Percentiles rank a stretch among this genome's conserved stretches.
phyloP scores from a whole-genome alignment of 1,140 invertebrate species.

The Lasioglossum baleicum region DNA sequence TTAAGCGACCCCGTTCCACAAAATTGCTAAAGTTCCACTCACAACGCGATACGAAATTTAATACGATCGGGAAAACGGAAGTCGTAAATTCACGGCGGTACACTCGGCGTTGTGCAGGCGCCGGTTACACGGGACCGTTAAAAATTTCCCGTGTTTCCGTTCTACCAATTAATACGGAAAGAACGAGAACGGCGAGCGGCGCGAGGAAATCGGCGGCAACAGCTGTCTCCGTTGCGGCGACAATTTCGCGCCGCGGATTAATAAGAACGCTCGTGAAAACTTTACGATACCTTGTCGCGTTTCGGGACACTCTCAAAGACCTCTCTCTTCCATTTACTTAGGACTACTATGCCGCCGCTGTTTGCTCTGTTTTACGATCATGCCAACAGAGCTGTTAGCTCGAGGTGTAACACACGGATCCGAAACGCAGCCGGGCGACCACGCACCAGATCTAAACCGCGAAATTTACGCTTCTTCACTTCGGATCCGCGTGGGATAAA shows the following conservation, averaged over 20 bases:
- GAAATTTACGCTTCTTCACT: too few relatives aligned
- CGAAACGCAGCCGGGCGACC: neutral
- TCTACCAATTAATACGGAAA: constrained; percentile 20
- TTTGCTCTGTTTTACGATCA: constrained; percentile 61
- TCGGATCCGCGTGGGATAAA: too few relatives aligned
- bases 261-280: constrained; percentile 39
- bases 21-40: constrained; percentile 11
- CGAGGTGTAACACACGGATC: constrained; percentile 38
- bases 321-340: constrained; percentile 56
- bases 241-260: constrained; percentile 25
- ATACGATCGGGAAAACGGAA: neutral
- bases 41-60: constrained; percentile 6
- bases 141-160: constrained; percentile 14
- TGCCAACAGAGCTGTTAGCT: constrained; percentile 38
- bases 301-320: constrained; percentile 14
- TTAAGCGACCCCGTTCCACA: constrained; percentile 5
- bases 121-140: constrained; percentile 1
- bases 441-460: constrained; percentile 50
- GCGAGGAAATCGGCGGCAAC: constrained; percentile 2
- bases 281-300: constrained; percentile 39
- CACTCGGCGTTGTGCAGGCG: neutral
- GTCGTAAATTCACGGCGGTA: constrained; percentile 19
- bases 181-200: neutral
- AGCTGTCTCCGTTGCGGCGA: neutral
- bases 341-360: constrained; percentile 24